Evolutionary conservation across 2,888 invertebrate genomes (phyloP).

Genomic region (Patella caerulea): DNA sequence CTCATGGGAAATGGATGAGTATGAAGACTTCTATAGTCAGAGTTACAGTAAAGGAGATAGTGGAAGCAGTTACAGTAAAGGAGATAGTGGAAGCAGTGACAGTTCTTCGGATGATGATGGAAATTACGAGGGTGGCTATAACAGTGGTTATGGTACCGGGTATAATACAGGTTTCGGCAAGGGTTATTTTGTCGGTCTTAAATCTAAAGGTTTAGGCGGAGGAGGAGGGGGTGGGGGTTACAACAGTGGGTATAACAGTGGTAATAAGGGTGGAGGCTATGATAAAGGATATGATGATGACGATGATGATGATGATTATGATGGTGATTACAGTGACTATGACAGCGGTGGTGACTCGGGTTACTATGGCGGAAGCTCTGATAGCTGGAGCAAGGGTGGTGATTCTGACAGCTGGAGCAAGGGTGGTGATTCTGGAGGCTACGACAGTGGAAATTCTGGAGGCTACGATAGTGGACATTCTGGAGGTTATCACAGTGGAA

Average conservation of each 20-base stretch:
- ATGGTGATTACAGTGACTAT: conserved; percentile 6
- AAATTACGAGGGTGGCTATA: conserved; percentile 28
- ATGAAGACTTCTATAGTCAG: conserved; percentile 24
- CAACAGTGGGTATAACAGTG: conserved; percentile 4
- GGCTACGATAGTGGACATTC: neutral
- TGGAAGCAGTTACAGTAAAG: conserved; percentile 35
- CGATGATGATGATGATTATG: conserved; percentile 16
- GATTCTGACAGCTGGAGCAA: neutral
- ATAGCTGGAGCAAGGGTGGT: neutral
- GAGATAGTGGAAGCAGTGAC: conserved; percentile 26
- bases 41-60: conserved; percentile 34
- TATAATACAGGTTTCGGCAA: neutral
- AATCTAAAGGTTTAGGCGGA: neutral
- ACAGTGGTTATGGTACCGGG: conserved; percentile 5
- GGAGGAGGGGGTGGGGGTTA: conserved; percentile 14
- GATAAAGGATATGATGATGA: conserved; percentile 18
- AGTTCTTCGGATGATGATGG: conserved; percentile 14
- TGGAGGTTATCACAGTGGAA: neutral
- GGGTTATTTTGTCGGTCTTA: neutral
- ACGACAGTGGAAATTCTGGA: neutral
- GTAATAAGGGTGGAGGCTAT: neutral
- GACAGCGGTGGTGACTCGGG: neutral
- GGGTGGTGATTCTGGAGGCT: neutral
- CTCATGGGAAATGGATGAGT: conserved; percentile 14
- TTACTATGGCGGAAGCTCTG: neutral